A percentile compares a stretch with the other conserved stretches of the same genome.
Conservation (phyloP, 2,113 vertebrate genomes). For the Microcebus jonahi region DNA sequence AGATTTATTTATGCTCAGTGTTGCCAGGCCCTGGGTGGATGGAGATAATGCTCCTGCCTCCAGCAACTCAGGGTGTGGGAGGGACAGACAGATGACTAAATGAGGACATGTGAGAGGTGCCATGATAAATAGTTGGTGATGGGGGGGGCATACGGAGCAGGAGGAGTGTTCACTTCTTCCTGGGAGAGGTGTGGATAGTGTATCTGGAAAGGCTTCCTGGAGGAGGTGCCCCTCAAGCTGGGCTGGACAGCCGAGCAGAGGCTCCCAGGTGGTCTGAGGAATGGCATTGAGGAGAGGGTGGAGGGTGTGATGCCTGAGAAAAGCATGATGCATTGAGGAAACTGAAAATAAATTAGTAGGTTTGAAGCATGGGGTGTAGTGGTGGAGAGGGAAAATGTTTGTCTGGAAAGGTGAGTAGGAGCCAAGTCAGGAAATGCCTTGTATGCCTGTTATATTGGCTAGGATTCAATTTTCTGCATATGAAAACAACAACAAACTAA, state of each 20-base stretch:
- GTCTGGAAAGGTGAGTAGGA: not conserved
- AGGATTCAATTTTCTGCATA: slow-evolving; percentile 27
- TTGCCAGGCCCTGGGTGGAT: not conserved
- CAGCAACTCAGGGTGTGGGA: not conserved
- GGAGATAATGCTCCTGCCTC: not conserved
- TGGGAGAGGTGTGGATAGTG: not conserved
- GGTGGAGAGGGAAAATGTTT: not conserved
- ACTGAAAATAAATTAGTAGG: not conserved
- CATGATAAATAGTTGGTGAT: no score
- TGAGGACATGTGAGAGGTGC: not conserved
- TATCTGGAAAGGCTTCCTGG: not conserved
- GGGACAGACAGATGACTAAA: not conserved
- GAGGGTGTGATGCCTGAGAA: not conserved
- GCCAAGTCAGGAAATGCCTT: not conserved
- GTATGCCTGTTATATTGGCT: not conserved
- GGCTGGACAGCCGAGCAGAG: not conserved
- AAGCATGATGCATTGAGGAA: not conserved
- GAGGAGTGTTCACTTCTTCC: not conserved
- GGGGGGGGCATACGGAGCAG: not conserved
- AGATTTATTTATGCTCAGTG: not conserved
- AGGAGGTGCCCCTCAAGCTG: not conserved
- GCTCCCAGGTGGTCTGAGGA: not conserved
- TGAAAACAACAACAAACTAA: not conserved
- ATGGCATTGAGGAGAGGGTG: not conserved
- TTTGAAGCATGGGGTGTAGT: not conserved